phyloP scores from a whole-genome alignment of 2,797 vertebrate genomes.

The Cirrhinus mrigala region DNA sequence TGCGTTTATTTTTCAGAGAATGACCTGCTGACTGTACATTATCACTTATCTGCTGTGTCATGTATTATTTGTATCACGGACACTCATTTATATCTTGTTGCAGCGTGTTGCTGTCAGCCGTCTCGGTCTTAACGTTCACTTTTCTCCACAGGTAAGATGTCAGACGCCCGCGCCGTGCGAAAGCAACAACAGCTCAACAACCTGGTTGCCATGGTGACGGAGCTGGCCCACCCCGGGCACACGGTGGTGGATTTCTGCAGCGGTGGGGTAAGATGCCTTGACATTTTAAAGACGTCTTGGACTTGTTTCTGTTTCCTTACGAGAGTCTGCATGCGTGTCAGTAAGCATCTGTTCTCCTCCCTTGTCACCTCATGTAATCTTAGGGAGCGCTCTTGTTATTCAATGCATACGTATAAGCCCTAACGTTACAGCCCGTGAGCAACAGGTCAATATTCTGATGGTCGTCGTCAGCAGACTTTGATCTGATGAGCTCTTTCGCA shows the following conservation, averaged over 20 bases:
- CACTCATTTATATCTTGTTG: neutral
- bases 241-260: conserved; percentile 97
- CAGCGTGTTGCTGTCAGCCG: neutral
- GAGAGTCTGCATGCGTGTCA: neutral
- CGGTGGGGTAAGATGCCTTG: conserved; percentile 84
- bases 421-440: conserved; percentile 24
- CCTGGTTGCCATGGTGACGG: conserved; percentile 87
- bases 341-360: conserved; percentile 16
- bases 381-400: conserved; percentile 43
- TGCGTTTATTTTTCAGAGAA: neutral
- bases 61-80: neutral
- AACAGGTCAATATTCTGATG: conserved; percentile 55
- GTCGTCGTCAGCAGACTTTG: conserved; percentile 56
- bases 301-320: conserved; percentile 8
- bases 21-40: too few relatives aligned
- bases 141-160: conserved; percentile 89
- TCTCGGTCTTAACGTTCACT: neutral
- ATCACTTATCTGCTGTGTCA: neutral
- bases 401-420: conserved; percentile 24
- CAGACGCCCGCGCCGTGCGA: conserved; percentile 85
- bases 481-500: conserved; percentile 49
- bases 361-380: neutral
- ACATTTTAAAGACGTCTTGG: neutral
- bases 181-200: conserved; percentile 98
- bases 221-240: conserved; percentile 83